Evolutionary conservation across 2,797 vertebrate genomes (phyloP).

Genomic region (Stomatorhinus walkeri): DNA sequence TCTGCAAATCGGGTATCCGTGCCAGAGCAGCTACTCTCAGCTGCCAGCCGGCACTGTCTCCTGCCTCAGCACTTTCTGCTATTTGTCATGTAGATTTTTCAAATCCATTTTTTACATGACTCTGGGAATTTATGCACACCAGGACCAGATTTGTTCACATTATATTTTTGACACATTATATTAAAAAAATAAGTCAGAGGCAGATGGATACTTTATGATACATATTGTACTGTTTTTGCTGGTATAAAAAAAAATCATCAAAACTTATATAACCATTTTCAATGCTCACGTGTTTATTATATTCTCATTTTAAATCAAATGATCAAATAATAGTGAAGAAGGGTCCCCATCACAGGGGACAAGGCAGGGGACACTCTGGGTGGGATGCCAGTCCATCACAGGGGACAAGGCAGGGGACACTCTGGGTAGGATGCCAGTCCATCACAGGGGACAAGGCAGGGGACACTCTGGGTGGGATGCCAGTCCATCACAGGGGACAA

Average conservation of each 20-base stretch:
- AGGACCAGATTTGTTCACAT: background rate
- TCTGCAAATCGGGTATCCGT: background rate
- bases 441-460: background rate
- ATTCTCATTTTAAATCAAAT: background rate
- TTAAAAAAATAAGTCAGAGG: background rate
- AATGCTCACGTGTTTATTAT: background rate
- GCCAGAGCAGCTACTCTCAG: background rate
- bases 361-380: background rate
- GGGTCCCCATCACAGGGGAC: no score
- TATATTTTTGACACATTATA: background rate
- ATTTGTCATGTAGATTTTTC: background rate
- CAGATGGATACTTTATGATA: background rate
- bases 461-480: background rate
- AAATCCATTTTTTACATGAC: background rate
- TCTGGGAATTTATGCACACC: background rate
- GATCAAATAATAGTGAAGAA: background rate
- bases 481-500: background rate
- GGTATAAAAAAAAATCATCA: background rate
- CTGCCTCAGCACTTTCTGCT: background rate
- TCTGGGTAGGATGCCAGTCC: background rate
- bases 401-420: background rate
- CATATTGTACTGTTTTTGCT: background rate
- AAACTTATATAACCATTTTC: background rate
- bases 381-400: background rate
- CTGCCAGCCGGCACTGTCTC: background rate